Evolutionary conservation across 2,113 vertebrate species (phyloP).

Genomic region (Henicopernis longicauda): DNA sequence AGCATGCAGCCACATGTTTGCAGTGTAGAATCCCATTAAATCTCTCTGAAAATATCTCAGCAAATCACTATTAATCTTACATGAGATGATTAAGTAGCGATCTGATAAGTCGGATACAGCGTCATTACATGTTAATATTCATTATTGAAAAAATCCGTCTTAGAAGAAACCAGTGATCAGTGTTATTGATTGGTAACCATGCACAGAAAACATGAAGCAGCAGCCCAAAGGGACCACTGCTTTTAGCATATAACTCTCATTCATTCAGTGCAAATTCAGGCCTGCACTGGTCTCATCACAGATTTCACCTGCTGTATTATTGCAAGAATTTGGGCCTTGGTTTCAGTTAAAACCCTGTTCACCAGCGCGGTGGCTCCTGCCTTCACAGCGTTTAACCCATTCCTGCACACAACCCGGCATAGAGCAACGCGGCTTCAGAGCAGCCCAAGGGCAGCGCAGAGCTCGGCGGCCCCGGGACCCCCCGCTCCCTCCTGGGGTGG

Average conservation of each 20-base stretch:
- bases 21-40: not conserved
- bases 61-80: not conserved
- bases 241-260: not conserved
- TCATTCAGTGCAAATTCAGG: not conserved
- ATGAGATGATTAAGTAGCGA: not conserved
- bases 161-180: not conserved
- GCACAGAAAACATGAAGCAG: not conserved
- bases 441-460: too few species aligned
- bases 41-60: not conserved
- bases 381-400: fast-evolving
- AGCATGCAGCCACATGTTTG: not conserved
- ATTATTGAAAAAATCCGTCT: not conserved
- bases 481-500: too few species aligned
- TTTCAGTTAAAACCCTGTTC: not conserved
- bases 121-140: not conserved
- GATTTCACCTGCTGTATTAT: too few species aligned
- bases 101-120: not conserved
- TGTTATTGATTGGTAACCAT: not conserved
- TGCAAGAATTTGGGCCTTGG: too few species aligned
- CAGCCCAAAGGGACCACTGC: too few species aligned
- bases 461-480: not conserved
- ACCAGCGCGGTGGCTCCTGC: not conserved
- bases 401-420: too few species aligned
- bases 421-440: not conserved
- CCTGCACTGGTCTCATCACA: not conserved